Percentiles rank a stretch among this genome's conserved stretches.
phyloP scores from a whole-genome alignment of 2,113 vertebrate species.

The Rhadina sibilatrix region DNA sequence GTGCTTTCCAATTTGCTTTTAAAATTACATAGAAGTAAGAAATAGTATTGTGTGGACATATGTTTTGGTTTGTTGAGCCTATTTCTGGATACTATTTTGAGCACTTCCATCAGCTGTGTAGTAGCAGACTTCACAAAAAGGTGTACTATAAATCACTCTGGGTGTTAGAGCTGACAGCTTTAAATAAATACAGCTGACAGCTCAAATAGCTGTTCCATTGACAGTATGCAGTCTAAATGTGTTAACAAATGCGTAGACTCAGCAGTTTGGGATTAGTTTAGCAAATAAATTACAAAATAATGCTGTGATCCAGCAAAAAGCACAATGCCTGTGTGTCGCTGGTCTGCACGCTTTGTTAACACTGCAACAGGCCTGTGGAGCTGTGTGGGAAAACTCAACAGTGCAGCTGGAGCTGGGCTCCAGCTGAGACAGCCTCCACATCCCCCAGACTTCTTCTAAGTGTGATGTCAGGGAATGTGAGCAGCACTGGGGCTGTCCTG shows the following conservation, averaged over 20 bases:
- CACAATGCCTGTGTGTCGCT: constrained; percentile 18
- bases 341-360: not conserved
- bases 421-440: not conserved
- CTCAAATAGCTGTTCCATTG: constrained; percentile 53
- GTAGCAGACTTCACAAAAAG: constrained; percentile 42
- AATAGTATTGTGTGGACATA: not conserved
- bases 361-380: not conserved
- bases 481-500: not conserved
- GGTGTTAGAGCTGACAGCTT: constrained; percentile 49
- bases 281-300: constrained; percentile 40
- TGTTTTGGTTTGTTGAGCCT: not conserved
- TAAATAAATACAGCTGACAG: constrained; percentile 64
- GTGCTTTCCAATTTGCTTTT: not conserved
- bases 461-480: not conserved
- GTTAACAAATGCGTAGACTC: constrained; percentile 36
- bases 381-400: not conserved
- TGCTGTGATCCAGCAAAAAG: constrained; percentile 18
- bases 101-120: not conserved
- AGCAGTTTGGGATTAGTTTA: constrained; percentile 51
- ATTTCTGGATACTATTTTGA: constrained; percentile 15
- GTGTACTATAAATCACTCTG: constrained; percentile 39
- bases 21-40: not conserved
- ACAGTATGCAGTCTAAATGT: constrained; percentile 35
- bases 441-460: not conserved
- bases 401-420: not conserved